Percentiles rank a stretch among this genome's conserved stretches.
Evolutionary conservation across 2,888 invertebrate genomes (phyloP).

Genomic region (Dusona sp.): DNA sequence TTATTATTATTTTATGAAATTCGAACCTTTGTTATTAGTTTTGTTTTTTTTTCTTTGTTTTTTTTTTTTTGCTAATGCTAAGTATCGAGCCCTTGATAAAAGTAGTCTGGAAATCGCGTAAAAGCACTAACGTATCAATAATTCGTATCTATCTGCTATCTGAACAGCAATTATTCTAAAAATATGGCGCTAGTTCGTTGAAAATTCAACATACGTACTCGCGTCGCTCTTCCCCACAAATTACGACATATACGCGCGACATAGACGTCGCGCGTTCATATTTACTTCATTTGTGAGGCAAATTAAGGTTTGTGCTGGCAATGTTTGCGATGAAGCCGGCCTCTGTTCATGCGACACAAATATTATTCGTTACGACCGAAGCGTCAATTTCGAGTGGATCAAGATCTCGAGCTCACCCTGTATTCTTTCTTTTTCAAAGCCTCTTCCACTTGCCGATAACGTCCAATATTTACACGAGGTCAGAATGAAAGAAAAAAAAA

Average conservation of each 20-base stretch:
- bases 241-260: neutral
- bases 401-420: neutral
- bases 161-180: neutral
- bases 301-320: conserved; percentile 36
- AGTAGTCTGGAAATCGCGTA: too few species aligned
- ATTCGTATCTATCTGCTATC: too few species aligned
- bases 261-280: neutral
- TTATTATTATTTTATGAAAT: neutral
- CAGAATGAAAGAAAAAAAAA: conserved; percentile 1
- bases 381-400: conserved; percentile 44
- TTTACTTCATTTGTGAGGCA: conserved; percentile 15
- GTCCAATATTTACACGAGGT: neutral
- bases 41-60: neutral
- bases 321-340: conserved; percentile 11
- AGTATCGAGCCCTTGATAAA: neutral
- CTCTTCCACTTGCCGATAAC: conserved; percentile 22
- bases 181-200: neutral
- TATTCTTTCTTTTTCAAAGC: neutral
- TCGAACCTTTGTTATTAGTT: neutral
- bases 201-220: neutral
- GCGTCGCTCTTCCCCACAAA: neutral
- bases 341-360: conserved; percentile 36
- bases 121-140: too few species aligned
- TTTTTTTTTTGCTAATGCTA: neutral
- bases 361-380: conserved; percentile 40